Conservation (phyloP, 2,888 invertebrate species). For the Cheilosia pagana region DNA sequence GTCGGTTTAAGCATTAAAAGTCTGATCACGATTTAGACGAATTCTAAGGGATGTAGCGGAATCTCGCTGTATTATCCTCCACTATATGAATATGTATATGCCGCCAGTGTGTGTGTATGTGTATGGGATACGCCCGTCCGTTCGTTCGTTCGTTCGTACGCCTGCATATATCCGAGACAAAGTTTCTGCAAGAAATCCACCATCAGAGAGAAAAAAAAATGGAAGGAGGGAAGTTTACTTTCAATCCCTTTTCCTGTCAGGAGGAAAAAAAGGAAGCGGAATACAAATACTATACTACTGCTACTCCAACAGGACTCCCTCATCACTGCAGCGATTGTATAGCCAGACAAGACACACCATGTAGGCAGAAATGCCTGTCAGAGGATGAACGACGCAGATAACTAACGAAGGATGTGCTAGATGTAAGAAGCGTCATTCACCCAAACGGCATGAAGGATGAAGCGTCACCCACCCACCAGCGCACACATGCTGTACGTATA, state of each 20-base stretch:
- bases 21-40: slow-evolving; percentile 73
- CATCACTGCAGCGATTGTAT: slow-evolving; percentile 57
- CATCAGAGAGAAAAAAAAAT: neutral
- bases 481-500: slow-evolving; percentile 29
- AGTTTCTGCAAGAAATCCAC: slow-evolving; percentile 49
- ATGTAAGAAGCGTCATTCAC: slow-evolving; percentile 39
- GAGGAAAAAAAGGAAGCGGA: slow-evolving; percentile 6
- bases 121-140: slow-evolving; percentile 61
- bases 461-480: neutral
- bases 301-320: slow-evolving; percentile 24
- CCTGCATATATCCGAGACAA: slow-evolving; percentile 40
- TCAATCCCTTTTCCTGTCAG: slow-evolving; percentile 49
- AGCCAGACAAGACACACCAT: slow-evolving; percentile 50
- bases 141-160: slow-evolving; percentile 25
- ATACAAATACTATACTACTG: slow-evolving; percentile 30
- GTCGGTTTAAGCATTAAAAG: slow-evolving; percentile 62
- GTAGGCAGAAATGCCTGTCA: slow-evolving; percentile 62
- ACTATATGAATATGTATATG: slow-evolving; percentile 24
- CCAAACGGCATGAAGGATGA: neutral
- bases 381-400: slow-evolving; percentile 42
- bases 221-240: slow-evolving; percentile 52
- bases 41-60: slow-evolving; percentile 70
- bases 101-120: too few relatives aligned
- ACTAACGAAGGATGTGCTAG: slow-evolving; percentile 31
- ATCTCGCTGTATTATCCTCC: slow-evolving; percentile 63